Evolutionary conservation across 92 coral and sea anemone species (phyloP).

Genomic region (Porites lobata): DNA sequence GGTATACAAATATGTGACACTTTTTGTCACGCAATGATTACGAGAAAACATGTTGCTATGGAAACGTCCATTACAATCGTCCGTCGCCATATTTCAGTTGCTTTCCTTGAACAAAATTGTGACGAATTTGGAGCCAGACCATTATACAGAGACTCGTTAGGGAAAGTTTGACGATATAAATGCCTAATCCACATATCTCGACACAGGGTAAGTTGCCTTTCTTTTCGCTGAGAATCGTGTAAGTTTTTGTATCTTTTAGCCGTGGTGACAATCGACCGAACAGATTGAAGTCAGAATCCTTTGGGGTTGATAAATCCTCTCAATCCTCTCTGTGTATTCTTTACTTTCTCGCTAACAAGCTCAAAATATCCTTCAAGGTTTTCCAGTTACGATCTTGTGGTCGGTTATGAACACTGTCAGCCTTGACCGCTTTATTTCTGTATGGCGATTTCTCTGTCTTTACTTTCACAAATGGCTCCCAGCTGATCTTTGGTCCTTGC

Average conservation of each 20-base stretch:
- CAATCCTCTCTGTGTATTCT: neutral
- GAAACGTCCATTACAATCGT: conserved; percentile 4
- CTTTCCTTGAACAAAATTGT: neutral
- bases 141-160: neutral
- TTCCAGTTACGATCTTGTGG: neutral
- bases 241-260: neutral
- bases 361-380: neutral
- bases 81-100: conserved; percentile 3
- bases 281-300: neutral
- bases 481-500: too few species aligned
- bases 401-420: too few species aligned
- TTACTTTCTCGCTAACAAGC: neutral
- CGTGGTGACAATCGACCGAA: too few species aligned
- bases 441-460: too few species aligned
- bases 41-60: conserved; percentile 11
- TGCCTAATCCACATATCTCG: conserved; percentile 94
- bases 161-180: conserved; percentile 14
- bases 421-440: too few species aligned
- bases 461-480: too few species aligned
- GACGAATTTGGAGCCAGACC: neutral
- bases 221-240: neutral
- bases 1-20: neutral
- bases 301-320: neutral
- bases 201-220: conserved; percentile 81
- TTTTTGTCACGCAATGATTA: conserved; percentile 13